phyloP scores from a whole-genome alignment of 2,797 vertebrate species.

The Merluccius polli region DNA sequence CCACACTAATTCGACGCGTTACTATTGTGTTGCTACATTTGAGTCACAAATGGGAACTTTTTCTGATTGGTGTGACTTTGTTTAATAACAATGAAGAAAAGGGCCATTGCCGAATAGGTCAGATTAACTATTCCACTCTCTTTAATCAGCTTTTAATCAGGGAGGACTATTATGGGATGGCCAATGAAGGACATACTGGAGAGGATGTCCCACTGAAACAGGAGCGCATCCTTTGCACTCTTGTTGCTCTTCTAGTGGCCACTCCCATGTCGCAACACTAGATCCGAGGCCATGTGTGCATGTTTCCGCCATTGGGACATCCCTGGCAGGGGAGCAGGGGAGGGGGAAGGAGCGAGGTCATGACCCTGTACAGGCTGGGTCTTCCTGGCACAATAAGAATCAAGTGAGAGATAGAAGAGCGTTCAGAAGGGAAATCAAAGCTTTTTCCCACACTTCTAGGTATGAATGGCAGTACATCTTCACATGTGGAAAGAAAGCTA shows the following conservation, averaged over 20 bases:
- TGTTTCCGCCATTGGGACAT: slow-evolving; percentile 67
- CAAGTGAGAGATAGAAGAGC: neutral
- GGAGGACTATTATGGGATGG: slow-evolving; percentile 25
- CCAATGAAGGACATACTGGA: slow-evolving; percentile 42
- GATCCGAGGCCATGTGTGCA: slow-evolving; percentile 44
- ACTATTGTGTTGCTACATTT: neutral
- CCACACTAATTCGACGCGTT: neutral
- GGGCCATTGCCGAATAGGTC: neutral
- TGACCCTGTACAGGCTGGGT: neutral
- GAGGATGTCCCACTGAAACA: slow-evolving; percentile 61
- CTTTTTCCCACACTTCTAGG: neutral
- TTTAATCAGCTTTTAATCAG: slow-evolving; percentile 36
- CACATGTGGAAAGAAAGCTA: neutral
- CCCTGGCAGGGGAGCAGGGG: slow-evolving; percentile 51
- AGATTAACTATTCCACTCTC: slow-evolving; percentile 5
- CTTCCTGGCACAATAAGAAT: neutral
- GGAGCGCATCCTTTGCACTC: slow-evolving; percentile 64
- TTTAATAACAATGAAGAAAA: slow-evolving; percentile 6
- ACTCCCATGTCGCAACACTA: slow-evolving; percentile 66
- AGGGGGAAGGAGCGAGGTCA: slow-evolving; percentile 16
- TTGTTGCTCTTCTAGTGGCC: slow-evolving; percentile 52
- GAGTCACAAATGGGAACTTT: neutral
- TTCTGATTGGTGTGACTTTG: slow-evolving; percentile 1
- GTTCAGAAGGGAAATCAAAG: neutral
- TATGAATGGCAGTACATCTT: neutral